Evolutionary conservation across 2,797 vertebrate genomes (phyloP), one percentile per base, ranked within the genome.

Genomic region (Bufotes viridis): DNA sequence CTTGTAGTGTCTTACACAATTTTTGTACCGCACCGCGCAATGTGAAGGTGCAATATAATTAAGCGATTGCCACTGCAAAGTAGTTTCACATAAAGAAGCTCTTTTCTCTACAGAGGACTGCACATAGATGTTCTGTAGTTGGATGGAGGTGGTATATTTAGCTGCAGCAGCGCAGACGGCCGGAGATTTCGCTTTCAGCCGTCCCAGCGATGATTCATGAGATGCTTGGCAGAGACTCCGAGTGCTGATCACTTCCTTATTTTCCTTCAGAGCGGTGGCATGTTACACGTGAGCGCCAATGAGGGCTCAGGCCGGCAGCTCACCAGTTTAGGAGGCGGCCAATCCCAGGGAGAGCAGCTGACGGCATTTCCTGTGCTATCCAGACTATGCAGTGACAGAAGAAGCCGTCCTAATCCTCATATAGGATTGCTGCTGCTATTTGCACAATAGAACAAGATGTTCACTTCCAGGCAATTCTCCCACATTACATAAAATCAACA

Each of bases 261-360:
- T 95, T 93, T 93, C 88, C 55, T 90, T 80, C 90, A 87, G 72
- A 80, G 93, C 91, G 84, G 95, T 96, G 95, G 95, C 95, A 93
- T 96, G 95, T 95, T 95, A 87, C 29, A 83, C 10, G 4, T 11
- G 49, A 4, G 90, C 92, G 92, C 96, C 96, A 97, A 97, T 97
- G 26, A 91, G 82, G 84, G 18, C 14, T 60, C 78, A 53, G 93
- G 84, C 90, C 91, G 82, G 92, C 90, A 83, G 92, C 97, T 99
- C 98, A 99, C 97, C 98, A 96, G 98, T 98, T 99, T 94, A 65
- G 51, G 91, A 90, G 90, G 58, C 17, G 90, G 80, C 98, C 97
- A 99, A 98, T 98, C 85, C 93, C 0, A 18, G 29, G 49, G 53
- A 14, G 15, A 70, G 87, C 0, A 34, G 78, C 80, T 58, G 57